Evolutionary conservation across 2,113 vertebrate genomes (phyloP).

Genomic region (Carollia perspicillata): DNA sequence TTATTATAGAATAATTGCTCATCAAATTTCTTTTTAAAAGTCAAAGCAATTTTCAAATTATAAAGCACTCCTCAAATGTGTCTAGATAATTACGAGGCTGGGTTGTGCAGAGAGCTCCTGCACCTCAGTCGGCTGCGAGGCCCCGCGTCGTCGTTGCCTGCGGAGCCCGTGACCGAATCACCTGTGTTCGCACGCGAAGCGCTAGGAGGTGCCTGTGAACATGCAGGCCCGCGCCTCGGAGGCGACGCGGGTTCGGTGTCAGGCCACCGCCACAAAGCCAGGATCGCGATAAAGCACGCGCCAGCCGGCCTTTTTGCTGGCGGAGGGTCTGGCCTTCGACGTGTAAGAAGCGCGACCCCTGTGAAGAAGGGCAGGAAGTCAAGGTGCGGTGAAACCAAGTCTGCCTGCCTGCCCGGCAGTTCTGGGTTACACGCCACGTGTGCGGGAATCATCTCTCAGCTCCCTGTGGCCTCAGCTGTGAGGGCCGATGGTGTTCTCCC

Average conservation of each 20-base stretch:
- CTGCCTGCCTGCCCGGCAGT: background rate
- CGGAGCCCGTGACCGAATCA: background rate
- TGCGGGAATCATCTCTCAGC: background rate
- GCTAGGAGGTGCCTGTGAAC: background rate
- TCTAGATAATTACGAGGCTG: slow-evolving; percentile 76
- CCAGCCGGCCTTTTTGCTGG: background rate
- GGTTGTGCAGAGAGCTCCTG: slow-evolving; percentile 39
- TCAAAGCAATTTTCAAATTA: slow-evolving; percentile 79
- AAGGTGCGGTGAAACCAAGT: background rate
- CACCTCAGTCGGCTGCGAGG: slow-evolving; percentile 44
- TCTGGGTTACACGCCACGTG: background rate
- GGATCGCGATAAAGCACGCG: fast-evolving
- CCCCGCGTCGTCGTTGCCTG: background rate
- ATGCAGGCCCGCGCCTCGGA: background rate
- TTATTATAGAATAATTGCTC: slow-evolving; percentile 77
- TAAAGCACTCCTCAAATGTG: slow-evolving; percentile 75
- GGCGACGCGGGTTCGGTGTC: background rate
- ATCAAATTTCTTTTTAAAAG: slow-evolving; percentile 77
- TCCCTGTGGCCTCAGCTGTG: background rate
- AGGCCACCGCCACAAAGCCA: fast-evolving
- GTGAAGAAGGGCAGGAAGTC: background rate
- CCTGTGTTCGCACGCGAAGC: background rate
- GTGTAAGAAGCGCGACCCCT: background rate
- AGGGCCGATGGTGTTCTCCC: background rate
- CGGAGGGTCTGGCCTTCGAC: background rate